These are phyloP conservation scores for Chaenocephalus aceratus DNA, from an alignment of 2,113 vertebrate genomes.

Conservation along the genomic window DNA sequence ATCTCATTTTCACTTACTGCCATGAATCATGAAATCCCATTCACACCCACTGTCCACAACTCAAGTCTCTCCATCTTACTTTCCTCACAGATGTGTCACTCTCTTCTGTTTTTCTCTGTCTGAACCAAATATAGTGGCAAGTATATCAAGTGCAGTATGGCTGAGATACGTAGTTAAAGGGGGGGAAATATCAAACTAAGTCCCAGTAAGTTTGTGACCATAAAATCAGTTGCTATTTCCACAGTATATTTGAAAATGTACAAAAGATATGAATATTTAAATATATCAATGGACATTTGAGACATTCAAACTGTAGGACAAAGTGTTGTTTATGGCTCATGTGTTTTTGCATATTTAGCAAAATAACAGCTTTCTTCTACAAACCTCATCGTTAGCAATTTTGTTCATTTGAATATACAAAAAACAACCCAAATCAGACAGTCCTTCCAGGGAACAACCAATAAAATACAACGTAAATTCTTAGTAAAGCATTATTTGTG, in stretches of 20 bases:
- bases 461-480: neutral
- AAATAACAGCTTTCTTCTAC: slow-evolving; percentile 36
- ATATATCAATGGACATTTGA: neutral
- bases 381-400: slow-evolving; percentile 42
- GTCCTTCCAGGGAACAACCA: neutral
- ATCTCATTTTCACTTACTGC: slow-evolving; percentile 47
- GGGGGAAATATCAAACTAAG: neutral
- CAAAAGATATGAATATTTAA: neutral
- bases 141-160: slow-evolving; percentile 8
- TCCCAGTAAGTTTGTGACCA: neutral
- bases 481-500: neutral
- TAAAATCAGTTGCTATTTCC: neutral
- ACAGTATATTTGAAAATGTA: neutral
- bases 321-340: slow-evolving; percentile 12
- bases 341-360: slow-evolving; percentile 45
- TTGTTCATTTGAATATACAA: slow-evolving; percentile 38
- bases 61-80: slow-evolving; percentile 13
- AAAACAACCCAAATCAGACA: neutral
- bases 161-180: neutral
- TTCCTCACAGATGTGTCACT: slow-evolving; percentile 42
- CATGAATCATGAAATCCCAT: slow-evolving; percentile 45
- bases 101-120: slow-evolving; percentile 39
- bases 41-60: slow-evolving; percentile 43
- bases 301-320: neutral
- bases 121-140: slow-evolving; percentile 24